Evolutionary conservation across 2,797 vertebrate species (phyloP), one percentile per base, ranked within the genome.

Genomic region (Parotocinclus haroldoi): DNA sequence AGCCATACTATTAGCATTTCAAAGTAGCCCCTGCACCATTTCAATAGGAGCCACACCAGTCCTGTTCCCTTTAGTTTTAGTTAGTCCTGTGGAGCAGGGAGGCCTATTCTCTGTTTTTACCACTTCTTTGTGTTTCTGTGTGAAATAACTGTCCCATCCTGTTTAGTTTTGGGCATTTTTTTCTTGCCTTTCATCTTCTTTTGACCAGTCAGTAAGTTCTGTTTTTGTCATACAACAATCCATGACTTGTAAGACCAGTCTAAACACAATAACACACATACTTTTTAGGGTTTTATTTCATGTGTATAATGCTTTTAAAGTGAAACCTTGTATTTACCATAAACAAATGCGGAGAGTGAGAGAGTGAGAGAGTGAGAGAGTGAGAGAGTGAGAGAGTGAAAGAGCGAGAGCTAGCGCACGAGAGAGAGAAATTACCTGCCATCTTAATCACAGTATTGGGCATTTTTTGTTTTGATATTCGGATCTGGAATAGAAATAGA

Each of bases 1-100:
- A 91, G 89, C 90, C 83, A 85, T 65, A 48, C 68, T 57, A 96
- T 98, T 95, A 94, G 88, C 93, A 97, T 95, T 93, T 96, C 93
- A 96, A 96, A 98, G 95, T 91, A 89, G 90, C 82, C 87, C 84
- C 80, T 88, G 89, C 86, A 87, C 80, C 83, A 78, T 77, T 89
- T 94, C 93, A 92, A 90, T 92, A 86, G 91, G 88, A 85, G 88
- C 86, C 85, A 89, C 65, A 89, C 91, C 84, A 86, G 88, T 83
- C 83, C 87, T 84, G 88, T 80, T 85, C 92, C 88, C 88, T 89
- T 91, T 92, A 90, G 89, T 91, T 91, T 89, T 87, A 89, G 82
- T 69, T 89, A 91, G 91, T 89, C 86, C 85, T 89, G 88, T 90
- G 84, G 91, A 88, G 85, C 86, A 88, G 86, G 82, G 87, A 86